phyloP scores from a whole-genome alignment of 2,797 vertebrate genomes.

The Labeo calbasu region DNA sequence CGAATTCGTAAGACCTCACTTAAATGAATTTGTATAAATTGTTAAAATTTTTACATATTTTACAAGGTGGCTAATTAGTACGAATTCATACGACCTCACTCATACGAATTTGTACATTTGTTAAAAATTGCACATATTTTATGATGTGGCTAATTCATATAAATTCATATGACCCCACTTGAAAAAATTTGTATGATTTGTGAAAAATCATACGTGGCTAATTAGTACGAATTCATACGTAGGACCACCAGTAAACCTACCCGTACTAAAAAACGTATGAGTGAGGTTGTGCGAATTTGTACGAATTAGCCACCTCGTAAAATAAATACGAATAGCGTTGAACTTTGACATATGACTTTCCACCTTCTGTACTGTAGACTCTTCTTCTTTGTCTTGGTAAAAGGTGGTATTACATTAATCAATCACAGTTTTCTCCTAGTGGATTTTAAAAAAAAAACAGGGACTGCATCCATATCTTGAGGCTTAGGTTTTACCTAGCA shows the following conservation, averaged over 20 bases:
- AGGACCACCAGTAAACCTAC: background rate
- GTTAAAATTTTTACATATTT: background rate
- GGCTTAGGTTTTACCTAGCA: background rate
- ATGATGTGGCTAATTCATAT: background rate
- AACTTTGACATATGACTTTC: background rate
- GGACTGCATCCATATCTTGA: background rate
- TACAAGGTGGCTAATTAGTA: background rate
- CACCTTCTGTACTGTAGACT: background rate
- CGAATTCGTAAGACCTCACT: background rate
- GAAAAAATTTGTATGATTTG: too few species aligned
- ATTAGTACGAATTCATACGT: too few species aligned
- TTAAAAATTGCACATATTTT: background rate
- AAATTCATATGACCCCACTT: background rate
- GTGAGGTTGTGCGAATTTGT: background rate
- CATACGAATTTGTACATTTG: background rate
- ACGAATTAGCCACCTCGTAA: background rate
- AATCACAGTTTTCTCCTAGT: background rate
- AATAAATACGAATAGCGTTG: background rate
- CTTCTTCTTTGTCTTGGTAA: background rate
- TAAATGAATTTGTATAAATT: background rate
- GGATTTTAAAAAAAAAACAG: background rate
- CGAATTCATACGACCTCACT: background rate
- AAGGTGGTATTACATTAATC: background rate
- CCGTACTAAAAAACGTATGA: background rate
- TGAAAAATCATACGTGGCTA: too few species aligned